Percentiles rank a stretch among this genome's conserved stretches.
Evolutionary conservation across 2,888 invertebrate species (phyloP).

Genomic region (Kuschelorhynchus macadamiae): DNA sequence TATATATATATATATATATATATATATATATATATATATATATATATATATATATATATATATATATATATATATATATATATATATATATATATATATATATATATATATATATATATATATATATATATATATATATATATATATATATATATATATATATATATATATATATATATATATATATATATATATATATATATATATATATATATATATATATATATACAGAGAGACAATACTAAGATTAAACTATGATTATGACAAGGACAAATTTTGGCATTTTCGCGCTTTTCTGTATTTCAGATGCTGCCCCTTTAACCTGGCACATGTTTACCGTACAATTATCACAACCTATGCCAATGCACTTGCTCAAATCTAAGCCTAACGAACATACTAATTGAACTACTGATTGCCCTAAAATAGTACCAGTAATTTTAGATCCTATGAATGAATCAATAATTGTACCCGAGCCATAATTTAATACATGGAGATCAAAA

Average conservation of each 20-base stretch:
- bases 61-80: too few species aligned
- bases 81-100: too few species aligned
- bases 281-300: conserved; percentile 14
- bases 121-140: too few species aligned
- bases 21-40: too few species aligned
- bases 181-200: too few species aligned
- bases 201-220: too few species aligned
- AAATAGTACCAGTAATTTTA: conserved; percentile 11
- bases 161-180: too few species aligned
- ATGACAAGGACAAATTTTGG: conserved; percentile 18
- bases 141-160: too few species aligned
- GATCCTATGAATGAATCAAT: not conserved
- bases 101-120: too few species aligned
- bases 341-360: conserved; percentile 21
- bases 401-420: conserved; percentile 15
- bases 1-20: too few species aligned
- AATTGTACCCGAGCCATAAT: conserved; percentile 4
- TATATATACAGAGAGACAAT: too few species aligned
- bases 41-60: too few species aligned
- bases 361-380: conserved; percentile 14
- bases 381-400: conserved; percentile 7
- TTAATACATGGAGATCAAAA: conserved; percentile 21
- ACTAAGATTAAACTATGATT: conserved; percentile 20
- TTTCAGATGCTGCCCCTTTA: conserved; percentile 19
- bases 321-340: conserved; percentile 14